Evolutionary conservation across 2,888 invertebrate species (phyloP), one percentile per base, ranked within the genome.

Genomic region (Cryptocheilus praepositus): DNA sequence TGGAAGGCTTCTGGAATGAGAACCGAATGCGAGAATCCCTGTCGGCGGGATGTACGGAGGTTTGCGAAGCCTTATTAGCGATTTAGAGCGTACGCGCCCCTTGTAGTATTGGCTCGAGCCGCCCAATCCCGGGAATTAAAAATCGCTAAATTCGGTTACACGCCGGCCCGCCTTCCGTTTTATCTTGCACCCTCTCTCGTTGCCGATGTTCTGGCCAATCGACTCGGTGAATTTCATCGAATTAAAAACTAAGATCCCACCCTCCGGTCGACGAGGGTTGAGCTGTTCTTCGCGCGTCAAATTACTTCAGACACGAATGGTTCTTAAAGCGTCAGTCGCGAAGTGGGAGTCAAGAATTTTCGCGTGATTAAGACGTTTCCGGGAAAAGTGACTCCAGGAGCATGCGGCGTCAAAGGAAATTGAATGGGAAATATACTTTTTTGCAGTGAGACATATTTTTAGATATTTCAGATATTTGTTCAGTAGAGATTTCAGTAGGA

Each of bases 71-170:
- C 86, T 87, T 87, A 86, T 88, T 85, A 87, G 84, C 82, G 85
- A 84, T 85, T 84, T 83, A 78, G 81, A 83, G 83, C 64, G 76
- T 54, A 71, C 70, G 68, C 67, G 71, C 71, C 77, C 69, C 79
- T 77, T 67, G 67, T 70, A 74, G 74, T 81, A 79, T 82, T 76
- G 81, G 74, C 68, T 76, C 55, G 69, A 67, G 71, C 67, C 81
- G 63, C 69, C 71, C 68, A 74, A 74, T 80, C 73, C 78, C 66
- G 77, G 74, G 81, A 86, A 87, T 86, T 86, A 87, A 87, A 87
- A 87, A 86, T 86, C 85, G 79, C 83, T 86, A 84, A 86, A 87
- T 85, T 85, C 77, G 76, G 81, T 86, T 86, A 84, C 74, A 73
- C 80, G 78, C 78, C 68, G 72, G 67, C 43, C 8, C 65, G 70